phyloP scores from a whole-genome alignment of 2,113 vertebrate genomes.

The Psilopogon haemacephalus region DNA sequence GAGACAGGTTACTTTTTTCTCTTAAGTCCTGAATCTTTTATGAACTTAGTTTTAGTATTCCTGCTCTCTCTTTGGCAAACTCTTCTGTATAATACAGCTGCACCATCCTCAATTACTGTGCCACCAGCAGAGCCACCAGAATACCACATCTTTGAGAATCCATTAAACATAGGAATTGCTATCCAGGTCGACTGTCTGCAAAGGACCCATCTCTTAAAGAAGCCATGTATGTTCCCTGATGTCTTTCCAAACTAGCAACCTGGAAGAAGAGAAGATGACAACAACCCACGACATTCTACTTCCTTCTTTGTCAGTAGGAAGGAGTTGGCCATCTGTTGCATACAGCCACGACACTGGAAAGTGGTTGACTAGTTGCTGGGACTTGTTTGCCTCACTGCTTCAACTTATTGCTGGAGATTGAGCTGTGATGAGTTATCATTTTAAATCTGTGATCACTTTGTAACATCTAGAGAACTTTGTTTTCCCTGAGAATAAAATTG shows the following conservation, averaged over 20 bases:
- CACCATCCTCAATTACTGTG: neutral
- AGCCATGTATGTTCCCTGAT: neutral
- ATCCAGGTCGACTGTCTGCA: neutral
- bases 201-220: neutral
- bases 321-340: neutral
- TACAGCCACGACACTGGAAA: neutral
- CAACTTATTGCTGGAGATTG: neutral
- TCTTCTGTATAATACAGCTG: neutral
- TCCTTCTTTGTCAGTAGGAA: neutral
- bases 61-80: neutral
- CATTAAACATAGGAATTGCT: neutral
- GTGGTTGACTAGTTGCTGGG: neutral
- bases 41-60: neutral
- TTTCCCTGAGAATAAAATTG: slow-evolving; percentile 5
- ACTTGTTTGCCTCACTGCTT: neutral
- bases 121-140: neutral
- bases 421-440: neutral
- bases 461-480: neutral
- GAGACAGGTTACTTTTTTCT: neutral
- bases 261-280: neutral
- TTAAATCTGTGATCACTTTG: neutral
- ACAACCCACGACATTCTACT: neutral
- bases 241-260: neutral
- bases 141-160: neutral
- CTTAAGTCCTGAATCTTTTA: neutral